Base-by-base conservation (phyloP, 2,888 invertebrate genomes). In the Brachylomia viminalis region DNA sequence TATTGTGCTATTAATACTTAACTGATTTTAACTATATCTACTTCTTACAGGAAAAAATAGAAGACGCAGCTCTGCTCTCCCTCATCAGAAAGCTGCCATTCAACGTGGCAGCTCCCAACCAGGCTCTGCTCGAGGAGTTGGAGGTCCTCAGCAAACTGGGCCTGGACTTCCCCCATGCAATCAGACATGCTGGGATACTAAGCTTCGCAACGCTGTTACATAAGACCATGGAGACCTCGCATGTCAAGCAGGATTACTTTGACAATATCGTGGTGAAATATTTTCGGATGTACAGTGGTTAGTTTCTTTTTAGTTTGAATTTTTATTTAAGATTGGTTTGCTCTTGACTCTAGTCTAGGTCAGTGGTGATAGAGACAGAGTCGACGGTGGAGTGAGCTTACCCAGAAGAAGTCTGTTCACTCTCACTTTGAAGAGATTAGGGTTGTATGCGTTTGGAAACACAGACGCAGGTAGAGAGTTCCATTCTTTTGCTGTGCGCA, bases 221-320 rank as follows among this genome's bases (percentile, higher is more conserved):
- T 72, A 98, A 98, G 88, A 97, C 97, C 0, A 97, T 97, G 89
- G 97, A 97, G 80, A 96, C 86, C 0, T 79, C 95, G 82, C 83
- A 95, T 92, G 91, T 98, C 93, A 92, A 97, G 94, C 87, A 97
- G 71, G 98, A 98, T 85, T 97, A 97, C 77, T 97, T 98, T 72
- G 98, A 98, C 80, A 97, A 97, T 87, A 97, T 98, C 73, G 97
- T 98, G 0, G 97, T 97, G 75, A 97, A 97, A 77, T 98, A 98
- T 90, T 97, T 98, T 77, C 97, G 98, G 90, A 97, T 97, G 92
- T 98, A 98, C 83, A 97, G 97, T 87, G 97, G 98, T 98, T n/a
- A 33, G n/a, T n/a, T n/a, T n/a, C n/a, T n/a, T n/a, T n/a, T n/a
- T n/a, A n/a, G n/a, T n/a, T n/a, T n/a, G n/a, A n/a, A n/a, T n/a